These are phyloP conservation scores for Catamblyrhynchus diadema DNA, from an alignment of 2,797 vertebrate genomes.

Conservation along the genomic window DNA sequence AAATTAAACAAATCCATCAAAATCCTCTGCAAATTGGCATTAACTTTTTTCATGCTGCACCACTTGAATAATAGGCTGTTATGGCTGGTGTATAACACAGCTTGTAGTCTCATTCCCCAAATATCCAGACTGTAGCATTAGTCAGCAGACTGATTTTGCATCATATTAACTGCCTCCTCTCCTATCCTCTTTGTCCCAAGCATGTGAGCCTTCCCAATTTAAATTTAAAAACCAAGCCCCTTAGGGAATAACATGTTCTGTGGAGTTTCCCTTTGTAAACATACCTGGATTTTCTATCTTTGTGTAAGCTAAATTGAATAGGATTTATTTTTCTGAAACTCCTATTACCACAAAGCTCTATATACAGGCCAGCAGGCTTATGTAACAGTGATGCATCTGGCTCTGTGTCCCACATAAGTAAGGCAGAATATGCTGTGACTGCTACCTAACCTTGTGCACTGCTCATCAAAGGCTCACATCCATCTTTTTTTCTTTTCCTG, in stretches of 20 bases:
- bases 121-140: neutral
- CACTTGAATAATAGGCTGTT: neutral
- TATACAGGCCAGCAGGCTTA: slow-evolving; percentile 60
- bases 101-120: neutral
- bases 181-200: neutral
- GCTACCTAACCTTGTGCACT: neutral
- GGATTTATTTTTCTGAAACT: slow-evolving; percentile 9
- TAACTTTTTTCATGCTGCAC: neutral
- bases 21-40: neutral
- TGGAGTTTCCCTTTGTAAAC: neutral
- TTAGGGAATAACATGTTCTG: neutral
- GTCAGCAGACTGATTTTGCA: neutral
- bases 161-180: neutral
- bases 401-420: slow-evolving; percentile 26
- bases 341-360: neutral
- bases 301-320: neutral
- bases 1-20: neutral
- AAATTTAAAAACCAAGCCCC: neutral
- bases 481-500: neutral
- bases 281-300: neutral
- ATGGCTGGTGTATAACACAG: neutral
- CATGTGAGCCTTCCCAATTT: neutral
- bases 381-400: slow-evolving; percentile 46
- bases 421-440: slow-evolving; percentile 7
- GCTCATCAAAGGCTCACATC: neutral